A percentile compares a stretch with the other conserved stretches of the same genome.
phyloP scores from a whole-genome alignment of 2,113 vertebrate genomes.

The Ramphastos sulfuratus region DNA sequence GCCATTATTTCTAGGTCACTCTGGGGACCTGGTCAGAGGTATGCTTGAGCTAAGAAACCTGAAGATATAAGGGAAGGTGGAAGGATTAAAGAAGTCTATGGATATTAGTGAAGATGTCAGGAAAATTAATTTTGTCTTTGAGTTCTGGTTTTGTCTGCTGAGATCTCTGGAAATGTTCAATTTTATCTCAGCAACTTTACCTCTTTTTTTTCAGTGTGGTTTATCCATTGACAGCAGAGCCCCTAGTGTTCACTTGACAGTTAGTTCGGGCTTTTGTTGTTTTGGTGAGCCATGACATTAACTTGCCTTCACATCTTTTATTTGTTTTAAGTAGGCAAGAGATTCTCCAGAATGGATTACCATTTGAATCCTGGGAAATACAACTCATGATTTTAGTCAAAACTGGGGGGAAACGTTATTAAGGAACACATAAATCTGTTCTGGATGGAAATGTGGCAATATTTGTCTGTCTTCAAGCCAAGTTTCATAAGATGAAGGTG shows the following conservation, averaged over 20 bases:
- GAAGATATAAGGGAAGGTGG: background rate
- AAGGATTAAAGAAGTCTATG: background rate
- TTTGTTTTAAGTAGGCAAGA: constrained; percentile 51
- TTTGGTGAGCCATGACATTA: constrained; percentile 48
- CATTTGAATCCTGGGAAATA: constrained; percentile 29
- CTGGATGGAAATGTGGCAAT: background rate
- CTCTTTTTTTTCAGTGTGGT: constrained; percentile 29
- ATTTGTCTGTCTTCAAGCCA: background rate
- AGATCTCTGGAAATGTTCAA: background rate
- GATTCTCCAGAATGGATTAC: background rate
- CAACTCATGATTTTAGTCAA: background rate
- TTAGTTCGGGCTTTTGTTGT: constrained; percentile 52
- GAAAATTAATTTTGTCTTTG: background rate
- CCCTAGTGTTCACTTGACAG: constrained; percentile 51
- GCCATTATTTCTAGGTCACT: background rate
- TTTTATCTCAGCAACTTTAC: constrained; percentile 13
- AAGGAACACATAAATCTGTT: background rate
- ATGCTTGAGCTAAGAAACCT: too few relatives aligned
- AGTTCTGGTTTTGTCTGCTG: constrained; percentile 1
- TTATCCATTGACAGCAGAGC: constrained; percentile 56
- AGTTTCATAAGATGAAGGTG: background rate
- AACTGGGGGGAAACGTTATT: background rate
- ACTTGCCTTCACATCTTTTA: constrained; percentile 61
- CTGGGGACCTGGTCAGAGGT: too few relatives aligned
- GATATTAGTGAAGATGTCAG: background rate